phyloP scores from a whole-genome alignment of 2,888 invertebrate genomes.

The Drosophila acutilabella region DNA sequence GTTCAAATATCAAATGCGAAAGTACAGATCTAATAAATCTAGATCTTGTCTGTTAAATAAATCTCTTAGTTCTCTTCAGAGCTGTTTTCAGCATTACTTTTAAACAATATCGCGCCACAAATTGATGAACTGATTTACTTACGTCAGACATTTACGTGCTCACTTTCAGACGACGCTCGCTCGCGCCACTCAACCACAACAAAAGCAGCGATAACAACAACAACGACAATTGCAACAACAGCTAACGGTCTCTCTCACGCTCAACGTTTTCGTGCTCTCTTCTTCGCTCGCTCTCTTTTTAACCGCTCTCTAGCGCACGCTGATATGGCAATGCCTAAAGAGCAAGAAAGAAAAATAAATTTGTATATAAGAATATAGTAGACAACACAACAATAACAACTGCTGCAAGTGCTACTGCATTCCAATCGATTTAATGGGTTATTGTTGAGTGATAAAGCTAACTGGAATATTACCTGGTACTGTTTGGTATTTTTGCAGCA shows the following conservation, averaged over 20 bases:
- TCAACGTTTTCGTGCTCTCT: background rate
- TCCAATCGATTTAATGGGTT: background rate
- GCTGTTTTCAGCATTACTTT: background rate
- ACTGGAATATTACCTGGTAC: slow-evolving; percentile 21
- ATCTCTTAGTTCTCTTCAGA: slow-evolving; percentile 14
- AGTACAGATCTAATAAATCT: background rate
- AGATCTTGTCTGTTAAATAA: slow-evolving; percentile 11
- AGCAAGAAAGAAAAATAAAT: slow-evolving; percentile 23
- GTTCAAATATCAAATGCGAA: background rate
- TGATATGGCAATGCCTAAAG: slow-evolving; percentile 58
- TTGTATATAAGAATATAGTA: slow-evolving; percentile 6
- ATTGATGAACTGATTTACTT: slow-evolving; percentile 47
- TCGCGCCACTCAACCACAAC: slow-evolving; percentile 17
- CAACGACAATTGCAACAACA: background rate
- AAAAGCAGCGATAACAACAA: background rate
- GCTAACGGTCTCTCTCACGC: slow-evolving; percentile 5
- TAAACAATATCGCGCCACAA: slow-evolving; percentile 20
- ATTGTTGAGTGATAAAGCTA: slow-evolving; percentile 10
- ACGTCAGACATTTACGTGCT: slow-evolving; percentile 65
- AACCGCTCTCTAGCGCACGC: slow-evolving; percentile 25
- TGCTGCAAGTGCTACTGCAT: slow-evolving; percentile 1
- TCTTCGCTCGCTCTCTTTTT: slow-evolving; percentile 33
- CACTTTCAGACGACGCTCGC: slow-evolving; percentile 1
- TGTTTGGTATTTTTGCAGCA: slow-evolving; percentile 63
- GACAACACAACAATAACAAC: background rate